A percentile compares a stretch with the other conserved stretches of the same genome.
Conservation (phyloP, 2,113 vertebrate species). For the Prunella himalayana region DNA sequence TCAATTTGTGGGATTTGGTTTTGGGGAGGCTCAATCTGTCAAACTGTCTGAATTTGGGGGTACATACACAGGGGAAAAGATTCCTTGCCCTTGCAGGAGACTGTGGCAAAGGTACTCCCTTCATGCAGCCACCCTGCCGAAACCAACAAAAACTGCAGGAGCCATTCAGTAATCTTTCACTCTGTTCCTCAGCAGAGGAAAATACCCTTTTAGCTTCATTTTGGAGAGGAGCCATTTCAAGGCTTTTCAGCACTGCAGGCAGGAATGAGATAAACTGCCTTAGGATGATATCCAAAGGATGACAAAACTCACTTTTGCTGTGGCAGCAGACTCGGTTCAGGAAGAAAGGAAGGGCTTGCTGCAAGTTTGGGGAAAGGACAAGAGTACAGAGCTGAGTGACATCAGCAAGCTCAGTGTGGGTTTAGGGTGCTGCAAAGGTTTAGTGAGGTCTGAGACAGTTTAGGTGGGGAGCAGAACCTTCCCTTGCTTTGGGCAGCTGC, state of each 20-base stretch:
- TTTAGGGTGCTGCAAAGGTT: not conserved
- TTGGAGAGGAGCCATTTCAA: not conserved
- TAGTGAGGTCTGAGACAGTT: not conserved
- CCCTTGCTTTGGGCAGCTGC: not conserved
- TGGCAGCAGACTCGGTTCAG: not conserved
- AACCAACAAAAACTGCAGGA: not conserved
- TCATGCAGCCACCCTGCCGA: not conserved
- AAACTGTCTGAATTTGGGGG: not conserved
- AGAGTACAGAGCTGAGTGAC: not conserved
- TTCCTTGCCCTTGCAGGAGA: not conserved
- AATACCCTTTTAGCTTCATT: not conserved
- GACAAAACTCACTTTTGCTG: not conserved
- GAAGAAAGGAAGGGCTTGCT: not conserved
- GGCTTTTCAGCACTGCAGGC: not conserved
- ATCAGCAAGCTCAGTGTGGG: not conserved
- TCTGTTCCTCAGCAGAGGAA: not conserved
- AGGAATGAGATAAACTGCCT: not conserved
- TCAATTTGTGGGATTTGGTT: not conserved
- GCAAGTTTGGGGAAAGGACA: not conserved
- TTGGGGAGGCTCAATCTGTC: not conserved
- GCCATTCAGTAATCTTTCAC: not conserved
- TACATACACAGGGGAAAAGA: not conserved
- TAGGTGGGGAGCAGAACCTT: not conserved
- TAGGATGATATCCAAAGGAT: not conserved
- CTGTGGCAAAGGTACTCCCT: not conserved